Base-by-base conservation (phyloP, 2,797 vertebrate genomes). In the Sebastes miniatus region DNA sequence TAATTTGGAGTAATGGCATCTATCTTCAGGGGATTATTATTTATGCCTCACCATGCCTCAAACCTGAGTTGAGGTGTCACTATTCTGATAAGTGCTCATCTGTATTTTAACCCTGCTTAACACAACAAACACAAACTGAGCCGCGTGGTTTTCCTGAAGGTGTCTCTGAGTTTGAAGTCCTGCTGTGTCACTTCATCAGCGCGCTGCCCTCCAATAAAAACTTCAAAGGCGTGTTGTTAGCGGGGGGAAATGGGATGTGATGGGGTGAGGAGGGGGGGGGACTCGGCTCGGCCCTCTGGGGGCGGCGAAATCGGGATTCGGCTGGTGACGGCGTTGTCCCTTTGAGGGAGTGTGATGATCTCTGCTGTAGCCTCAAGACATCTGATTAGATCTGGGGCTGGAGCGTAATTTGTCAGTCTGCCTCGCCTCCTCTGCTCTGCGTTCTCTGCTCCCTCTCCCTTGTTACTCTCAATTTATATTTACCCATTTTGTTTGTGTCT, bases 331-430 rank as follows among this genome's bases (percentile, higher is more conserved):
- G 50, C 1, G 31, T 69, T 67, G 8, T 71, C 54, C 73, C 75
- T 75, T 18, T 3, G 32, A 84, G 74, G 79, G 29, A 82, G 56
- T 57, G 47, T 71, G 80, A 78, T 84, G 78, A 90, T 89, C 80
- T 72, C 79, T 72, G 31, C 76, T 79, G 76, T 57, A 62, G 80
- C 87, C 83, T 76, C 57, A 62, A 88, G 81, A 82, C 69, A 11
- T 80, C 39, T 72, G 82, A 91, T 91, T 83, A 79, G 72, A 91
- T 85, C 69, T 74, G 10, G 14, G 32, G 34, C 69, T 71, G 31
- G 54, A 77, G 72, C 52, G 20, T 76, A 36, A 76, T 89, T 82
- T 80, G 36, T 90, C 80, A 82, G 67, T 43, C 62, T 43, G 50
- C 61, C 50, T 57, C 36, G 5, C 39, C 54, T 75, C 62, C 13